phyloP scores from a whole-genome alignment of 2,113 vertebrate species.

The Galbula dea region DNA sequence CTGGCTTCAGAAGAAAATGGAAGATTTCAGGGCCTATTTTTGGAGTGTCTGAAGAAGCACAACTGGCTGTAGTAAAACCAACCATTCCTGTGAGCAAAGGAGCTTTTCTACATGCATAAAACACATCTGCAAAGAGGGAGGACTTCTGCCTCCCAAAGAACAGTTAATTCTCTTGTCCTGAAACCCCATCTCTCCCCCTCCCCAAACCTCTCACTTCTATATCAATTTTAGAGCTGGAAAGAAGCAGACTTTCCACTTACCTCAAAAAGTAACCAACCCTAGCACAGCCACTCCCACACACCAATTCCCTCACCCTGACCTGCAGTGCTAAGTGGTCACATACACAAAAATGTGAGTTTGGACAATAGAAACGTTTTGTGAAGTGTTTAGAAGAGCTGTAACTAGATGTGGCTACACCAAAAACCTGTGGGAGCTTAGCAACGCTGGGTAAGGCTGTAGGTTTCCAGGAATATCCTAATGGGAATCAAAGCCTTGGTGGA shows the following conservation, averaged over 20 bases:
- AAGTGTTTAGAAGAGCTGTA: background rate
- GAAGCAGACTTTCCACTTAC: background rate
- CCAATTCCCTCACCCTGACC: background rate
- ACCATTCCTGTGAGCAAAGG: background rate
- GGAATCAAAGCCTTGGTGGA: background rate
- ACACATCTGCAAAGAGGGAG: background rate
- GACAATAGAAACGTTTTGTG: background rate
- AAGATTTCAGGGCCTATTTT: background rate
- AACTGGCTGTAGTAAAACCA: background rate
- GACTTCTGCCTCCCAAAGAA: background rate
- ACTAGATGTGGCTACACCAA: background rate
- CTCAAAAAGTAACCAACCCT: background rate
- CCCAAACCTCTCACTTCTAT: background rate
- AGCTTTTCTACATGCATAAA: background rate
- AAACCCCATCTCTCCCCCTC: background rate
- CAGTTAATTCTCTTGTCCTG: background rate
- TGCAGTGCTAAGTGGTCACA: background rate
- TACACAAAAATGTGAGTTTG: background rate
- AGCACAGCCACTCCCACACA: background rate
- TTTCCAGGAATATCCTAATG: background rate
- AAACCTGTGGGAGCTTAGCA: background rate
- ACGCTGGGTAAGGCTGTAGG: background rate
- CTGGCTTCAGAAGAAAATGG: background rate
- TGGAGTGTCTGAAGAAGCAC: background rate
- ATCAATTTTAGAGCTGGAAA: background rate